Evolutionary conservation across 2,888 invertebrate genomes (phyloP), one percentile per base, ranked within the genome.

Genomic region (Siphlonurus alternatus): DNA sequence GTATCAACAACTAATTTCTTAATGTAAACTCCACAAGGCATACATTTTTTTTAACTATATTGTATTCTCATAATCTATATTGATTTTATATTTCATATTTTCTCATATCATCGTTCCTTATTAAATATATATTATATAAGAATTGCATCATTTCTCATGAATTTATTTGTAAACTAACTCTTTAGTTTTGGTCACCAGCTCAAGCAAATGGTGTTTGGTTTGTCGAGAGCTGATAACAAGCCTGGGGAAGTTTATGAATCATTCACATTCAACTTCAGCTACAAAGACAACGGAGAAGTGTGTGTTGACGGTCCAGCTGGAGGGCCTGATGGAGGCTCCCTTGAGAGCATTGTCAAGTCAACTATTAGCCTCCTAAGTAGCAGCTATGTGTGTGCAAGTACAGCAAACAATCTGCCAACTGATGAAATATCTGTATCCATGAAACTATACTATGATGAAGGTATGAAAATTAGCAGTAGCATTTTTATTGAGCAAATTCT

Each of bases 371-470:
- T 38, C 7, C 15, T 38, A 5, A 38, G 38, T 38, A 38, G 38
- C 15, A 38, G 38, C 38, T 15, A 38, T 38, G 38, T 38, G 7
- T 38, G 15, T 15, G 5, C 38, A 10, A 38, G 38, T 15, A 10
- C 38, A 10, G 15, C 7, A 38, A 5, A 5, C 15, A 5, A 5
- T 5, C 38, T 22, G 3, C 38, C 59, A 15, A 53, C 64, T 22
- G 25, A 54, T 3, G 59, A 61, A 15, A 25, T 61, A 10, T 20
- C 19, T 10, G 23, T 64, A 20, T 61, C 56, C 7, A 38, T 64
- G 25, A 64, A 56, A 1, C 38, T 61, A 10, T 64, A 64, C 23
- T 64, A 61, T 61, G 61, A 64, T n/a, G 64, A 61, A 25, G 61
- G 64, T 64, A 24, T 20, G 38, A 38, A 10, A 5, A n/a, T n/a